Base-by-base conservation (phyloP, 2,113 vertebrate genomes). In the Oreochromis tanganicae region DNA sequence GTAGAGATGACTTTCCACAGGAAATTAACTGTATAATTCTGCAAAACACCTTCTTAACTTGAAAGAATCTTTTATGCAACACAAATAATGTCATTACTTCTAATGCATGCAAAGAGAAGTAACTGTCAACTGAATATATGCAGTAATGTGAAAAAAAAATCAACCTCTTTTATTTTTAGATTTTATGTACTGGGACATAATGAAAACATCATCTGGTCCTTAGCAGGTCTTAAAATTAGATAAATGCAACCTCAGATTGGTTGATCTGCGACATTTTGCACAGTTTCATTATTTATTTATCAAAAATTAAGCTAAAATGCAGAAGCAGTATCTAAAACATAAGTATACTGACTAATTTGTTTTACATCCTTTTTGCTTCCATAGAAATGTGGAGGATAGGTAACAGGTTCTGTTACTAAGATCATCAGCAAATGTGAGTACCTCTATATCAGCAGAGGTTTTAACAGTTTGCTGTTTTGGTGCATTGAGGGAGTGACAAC, bases 291-390 rank as follows among this genome's bases (percentile, higher is more conserved):
- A 66, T 66, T 36, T 66, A 36, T n/a, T 66, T 66, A 66, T 36
- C 32, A 66, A 36, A 2, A n/a, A 66, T n/a, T 36, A 36, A 66
- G 61, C 32, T 66, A 66, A 0, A 66, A 12, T 66, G 32, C 61
- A 12, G 61, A 66, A 66, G 17, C 16, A 36, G 32, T 0, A 66
- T 66, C 4, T 66, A 36, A 7, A 66, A 34, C 10, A 66, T 38
- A 66, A 38, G 19, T 13, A 66, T 66, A n/a, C 34, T 0, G 19
- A 66, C 61, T 66, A 66, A 66, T 38, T 38, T 38, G 4, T 66
- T 66, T 66, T 66, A 0, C 34, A n/a, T n/a, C 34, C 61, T 66
- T n/a, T n/a, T 66, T 66, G 34, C 19, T 66, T n/a, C 0, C 1
- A 0, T n/a, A 66, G 34, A 66, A 66, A 66, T 66, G 61, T 66